Evolutionary conservation across 2,888 invertebrate species (phyloP).

Genomic region (Chloromyia formosa): DNA sequence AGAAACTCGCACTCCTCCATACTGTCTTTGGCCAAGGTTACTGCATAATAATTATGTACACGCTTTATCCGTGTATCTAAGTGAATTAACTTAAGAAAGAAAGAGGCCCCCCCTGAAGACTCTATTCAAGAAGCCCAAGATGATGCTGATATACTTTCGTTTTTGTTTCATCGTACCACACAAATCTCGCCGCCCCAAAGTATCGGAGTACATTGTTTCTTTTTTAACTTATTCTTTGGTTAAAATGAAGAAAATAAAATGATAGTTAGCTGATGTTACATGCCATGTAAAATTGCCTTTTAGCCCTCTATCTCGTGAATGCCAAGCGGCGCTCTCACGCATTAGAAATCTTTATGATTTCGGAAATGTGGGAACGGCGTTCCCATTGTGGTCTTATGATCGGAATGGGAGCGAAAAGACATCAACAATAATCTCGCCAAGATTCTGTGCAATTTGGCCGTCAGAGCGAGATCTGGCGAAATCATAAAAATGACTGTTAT

Average conservation of each 20-base stretch:
- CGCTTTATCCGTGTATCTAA: conserved; percentile 3
- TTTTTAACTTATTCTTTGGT: neutral
- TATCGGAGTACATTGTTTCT: neutral
- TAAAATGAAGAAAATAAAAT: neutral
- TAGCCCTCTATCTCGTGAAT: conserved; percentile 26
- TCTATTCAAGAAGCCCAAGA: neutral
- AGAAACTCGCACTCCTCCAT: neutral
- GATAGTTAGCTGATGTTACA: neutral
- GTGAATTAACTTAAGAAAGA: conserved; percentile 12
- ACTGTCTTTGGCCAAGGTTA: conserved; percentile 21
- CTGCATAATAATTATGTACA: conserved; percentile 10
- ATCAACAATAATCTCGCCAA: conserved; percentile 16
- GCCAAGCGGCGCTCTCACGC: conserved; percentile 1
- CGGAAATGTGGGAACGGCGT: conserved; percentile 33
- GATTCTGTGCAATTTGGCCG: conserved; percentile 8
- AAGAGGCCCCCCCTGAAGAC: conserved; percentile 9
- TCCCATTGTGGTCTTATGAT: conserved; percentile 22
- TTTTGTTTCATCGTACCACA: conserved; percentile 12
- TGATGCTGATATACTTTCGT: conserved; percentile 22
- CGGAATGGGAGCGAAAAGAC: conserved; percentile 35
- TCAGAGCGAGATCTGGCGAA: conserved; percentile 16
- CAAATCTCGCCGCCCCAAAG: neutral
- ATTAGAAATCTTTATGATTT: conserved; percentile 35
- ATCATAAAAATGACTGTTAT: conserved; percentile 20
- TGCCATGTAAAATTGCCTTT: conserved; percentile 13